phyloP scores from a whole-genome alignment of 1,140 invertebrate genomes.

The Psilanteris sp. region DNA sequence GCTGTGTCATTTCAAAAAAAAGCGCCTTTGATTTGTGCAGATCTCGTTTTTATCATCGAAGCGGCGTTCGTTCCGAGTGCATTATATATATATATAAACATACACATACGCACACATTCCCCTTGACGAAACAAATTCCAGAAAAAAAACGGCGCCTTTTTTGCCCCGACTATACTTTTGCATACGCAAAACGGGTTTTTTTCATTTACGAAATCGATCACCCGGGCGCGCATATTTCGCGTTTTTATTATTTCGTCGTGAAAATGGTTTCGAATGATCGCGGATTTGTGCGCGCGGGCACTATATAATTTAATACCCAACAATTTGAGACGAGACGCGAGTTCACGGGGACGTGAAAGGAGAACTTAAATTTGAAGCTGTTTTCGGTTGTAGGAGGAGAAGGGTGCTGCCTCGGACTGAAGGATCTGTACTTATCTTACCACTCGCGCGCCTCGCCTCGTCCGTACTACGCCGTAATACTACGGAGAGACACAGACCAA shows the following conservation, averaged over 20 bases:
- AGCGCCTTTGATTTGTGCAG: too few species aligned
- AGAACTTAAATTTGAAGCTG: conserved; percentile 53
- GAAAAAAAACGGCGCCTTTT: too few species aligned
- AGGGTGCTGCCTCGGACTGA: conserved; percentile 30
- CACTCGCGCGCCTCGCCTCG: conserved; percentile 57
- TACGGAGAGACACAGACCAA: conserved; percentile 58
- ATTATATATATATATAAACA: too few species aligned
- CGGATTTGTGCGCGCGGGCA: conserved; percentile 12
- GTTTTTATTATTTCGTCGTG: conserved; percentile 13
- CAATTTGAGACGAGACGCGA: conserved; percentile 39
- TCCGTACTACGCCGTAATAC: conserved; percentile 70
- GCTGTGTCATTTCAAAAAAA: too few species aligned
- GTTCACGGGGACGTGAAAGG: conserved; percentile 39
- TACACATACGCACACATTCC: too few species aligned
- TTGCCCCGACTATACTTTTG: too few species aligned
- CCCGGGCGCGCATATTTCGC: too few species aligned
- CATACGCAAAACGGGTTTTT: too few species aligned
- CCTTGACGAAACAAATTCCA: too few species aligned
- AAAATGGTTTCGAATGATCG: conserved; percentile 19
- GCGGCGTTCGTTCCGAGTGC: too few species aligned
- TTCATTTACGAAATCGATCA: too few species aligned
- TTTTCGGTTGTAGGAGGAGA: conserved; percentile 48
- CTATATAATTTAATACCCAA: conserved; percentile 45
- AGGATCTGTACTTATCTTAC: conserved; percentile 39
- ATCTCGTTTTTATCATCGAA: too few species aligned